These are phyloP conservation scores for Apis dorsata DNA, from an alignment of 1,140 invertebrate species.

Conservation along the genomic window DNA sequence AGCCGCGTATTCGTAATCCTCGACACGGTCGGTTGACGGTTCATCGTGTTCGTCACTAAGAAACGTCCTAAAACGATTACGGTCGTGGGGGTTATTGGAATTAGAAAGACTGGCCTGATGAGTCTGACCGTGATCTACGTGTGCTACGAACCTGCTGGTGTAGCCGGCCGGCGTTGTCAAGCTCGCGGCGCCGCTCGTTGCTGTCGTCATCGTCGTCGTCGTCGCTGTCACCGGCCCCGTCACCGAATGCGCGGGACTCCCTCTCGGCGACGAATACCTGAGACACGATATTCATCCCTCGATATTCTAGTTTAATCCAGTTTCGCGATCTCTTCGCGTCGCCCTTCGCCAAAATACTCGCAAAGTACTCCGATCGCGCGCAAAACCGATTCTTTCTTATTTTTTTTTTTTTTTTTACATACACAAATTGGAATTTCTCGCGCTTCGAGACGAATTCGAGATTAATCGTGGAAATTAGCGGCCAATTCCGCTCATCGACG, in stretches of 20 bases:
- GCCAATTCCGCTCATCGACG: too few species aligned
- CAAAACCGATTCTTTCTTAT: background rate
- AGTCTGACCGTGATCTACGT: conserved; percentile 70
- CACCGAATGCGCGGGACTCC: conserved; percentile 77
- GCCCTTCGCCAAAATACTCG: too few species aligned
- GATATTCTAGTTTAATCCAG: conserved; percentile 43
- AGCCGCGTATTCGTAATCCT: conserved; percentile 54
- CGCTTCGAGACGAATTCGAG: too few species aligned
- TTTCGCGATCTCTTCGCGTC: background rate
- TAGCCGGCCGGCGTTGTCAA: conserved; percentile 74
- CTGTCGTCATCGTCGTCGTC: conserved; percentile 54
- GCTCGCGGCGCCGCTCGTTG: conserved; percentile 64
- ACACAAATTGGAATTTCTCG: too few species aligned
- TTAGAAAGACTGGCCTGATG: conserved; percentile 74
- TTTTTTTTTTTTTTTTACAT: too few species aligned
- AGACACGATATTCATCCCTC: conserved; percentile 60
- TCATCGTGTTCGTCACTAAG: conserved; percentile 56
- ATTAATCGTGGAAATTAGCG: too few species aligned
- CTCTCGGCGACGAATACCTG: conserved; percentile 78
- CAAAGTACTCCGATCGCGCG: too few species aligned
- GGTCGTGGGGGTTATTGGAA: conserved; percentile 77
- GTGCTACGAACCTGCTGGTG: conserved; percentile 80
- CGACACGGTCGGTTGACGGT: conserved; percentile 52
- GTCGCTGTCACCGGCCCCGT: conserved; percentile 64
- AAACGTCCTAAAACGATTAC: conserved; percentile 76